These are phyloP conservation scores for Microctonus hyperodae DNA, from an alignment of 2,888 invertebrate species.

Conservation along the genomic window DNA sequence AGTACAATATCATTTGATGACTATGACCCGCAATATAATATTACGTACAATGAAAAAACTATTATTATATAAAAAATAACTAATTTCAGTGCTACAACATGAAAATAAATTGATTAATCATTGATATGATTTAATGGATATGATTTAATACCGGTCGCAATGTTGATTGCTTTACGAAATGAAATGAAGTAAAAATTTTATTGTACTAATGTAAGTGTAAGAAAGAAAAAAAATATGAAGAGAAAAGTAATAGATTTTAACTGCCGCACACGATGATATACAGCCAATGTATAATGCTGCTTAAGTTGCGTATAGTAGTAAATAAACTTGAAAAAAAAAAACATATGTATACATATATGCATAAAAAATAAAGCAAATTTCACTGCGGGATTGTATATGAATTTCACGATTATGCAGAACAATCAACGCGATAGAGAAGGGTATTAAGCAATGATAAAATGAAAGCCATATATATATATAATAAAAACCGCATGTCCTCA, in stretches of 20 bases:
- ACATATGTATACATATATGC: background rate
- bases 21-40: background rate
- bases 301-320: background rate
- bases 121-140: background rate
- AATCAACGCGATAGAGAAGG: background rate
- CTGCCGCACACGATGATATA: conserved; percentile 5
- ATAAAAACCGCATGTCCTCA: background rate
- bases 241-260: conserved; percentile 8
- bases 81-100: background rate
- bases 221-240: background rate
- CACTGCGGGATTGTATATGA: background rate
- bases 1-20: background rate
- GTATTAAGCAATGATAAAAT: background rate
- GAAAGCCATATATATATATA: background rate
- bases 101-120: conserved; percentile 1
- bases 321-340: background rate
- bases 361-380: background rate
- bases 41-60: background rate
- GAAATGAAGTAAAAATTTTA: conserved; percentile 11
- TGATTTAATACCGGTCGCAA: background rate
- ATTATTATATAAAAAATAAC: background rate
- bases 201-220: conserved; percentile 1
- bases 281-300: background rate
- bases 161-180: background rate
- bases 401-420: conserved; percentile 1